Evolutionary conservation across 2,113 vertebrate species (phyloP), one percentile per base, ranked within the genome.

Genomic region (Garra rufa): DNA sequence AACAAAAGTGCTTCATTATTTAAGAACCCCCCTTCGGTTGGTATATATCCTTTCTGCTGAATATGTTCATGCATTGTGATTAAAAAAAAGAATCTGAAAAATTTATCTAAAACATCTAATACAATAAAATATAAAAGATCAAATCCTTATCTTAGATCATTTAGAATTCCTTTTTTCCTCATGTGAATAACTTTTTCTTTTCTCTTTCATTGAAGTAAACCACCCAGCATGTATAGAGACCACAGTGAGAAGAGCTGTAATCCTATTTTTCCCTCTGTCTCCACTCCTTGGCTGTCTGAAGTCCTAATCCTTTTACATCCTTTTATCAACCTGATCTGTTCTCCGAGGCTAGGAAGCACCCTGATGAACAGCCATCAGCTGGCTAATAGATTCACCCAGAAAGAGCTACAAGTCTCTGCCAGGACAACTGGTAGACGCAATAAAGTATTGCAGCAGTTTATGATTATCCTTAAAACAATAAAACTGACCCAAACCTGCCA

Each of bases 271-370:
- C 34, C 30, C 17, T 65, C 30, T 41, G 41, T 65, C 73, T 81
- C 57, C 50, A 69, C 70, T 57, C 48, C 19, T 43, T 85, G 63
- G 43, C 63, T 63, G 78, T 87, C 65, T 48, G 46, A 38, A 65
- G 70, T 69, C 28, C 59, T 86, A 89, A 89, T 87, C 86, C 85
- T 76, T 87, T 87, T 83, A 86, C 24, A 67, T 59, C 65, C 83
- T 80, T 83, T 84, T 85, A 86, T 86, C 76, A 85, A 76, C 19
- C 73, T 86, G 74, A 82, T 87, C 78, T 87, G 67, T 50, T 38
- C 79, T 81, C 82, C 26, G 52, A 41, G 46, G 24, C 41, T 48
- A 50, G 67, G 21, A 61, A 61, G 57, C 57, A 65, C 28, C 50
- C 67, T 15, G 63, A 50, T 82, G 43, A 67, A 50, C 74, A 57